These are phyloP conservation scores for Morpho deidamia DNA, from an alignment of 2,888 invertebrate species.

Conservation along the genomic window DNA sequence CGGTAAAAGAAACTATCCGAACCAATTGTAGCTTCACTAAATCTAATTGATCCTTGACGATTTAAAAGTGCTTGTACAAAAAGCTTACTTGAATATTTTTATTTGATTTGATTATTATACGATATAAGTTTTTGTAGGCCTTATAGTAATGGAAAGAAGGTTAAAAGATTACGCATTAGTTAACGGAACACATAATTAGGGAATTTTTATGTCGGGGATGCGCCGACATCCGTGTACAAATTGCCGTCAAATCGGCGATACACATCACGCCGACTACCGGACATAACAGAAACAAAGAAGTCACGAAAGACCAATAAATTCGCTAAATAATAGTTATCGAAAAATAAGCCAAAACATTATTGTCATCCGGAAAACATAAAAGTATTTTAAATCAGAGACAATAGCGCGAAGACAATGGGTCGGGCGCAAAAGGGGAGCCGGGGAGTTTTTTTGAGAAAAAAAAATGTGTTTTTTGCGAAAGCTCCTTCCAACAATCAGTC, in stretches of 20 bases:
- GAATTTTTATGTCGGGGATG: conserved; percentile 20
- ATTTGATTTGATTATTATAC: too few relatives aligned
- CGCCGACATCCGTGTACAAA: conserved; percentile 32
- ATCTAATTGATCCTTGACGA: too few relatives aligned
- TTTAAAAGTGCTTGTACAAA: too few relatives aligned
- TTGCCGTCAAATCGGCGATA: conserved; percentile 22
- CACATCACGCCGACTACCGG: conserved; percentile 26
- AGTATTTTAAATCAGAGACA: conserved; percentile 75
- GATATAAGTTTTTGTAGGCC: neutral
- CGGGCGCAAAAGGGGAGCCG: conserved; percentile 17
- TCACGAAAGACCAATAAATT: conserved; percentile 51
- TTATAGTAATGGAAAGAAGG: neutral
- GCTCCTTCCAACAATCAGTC: conserved; percentile 21
- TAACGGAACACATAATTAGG: conserved; percentile 24
- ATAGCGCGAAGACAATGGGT: conserved; percentile 71
- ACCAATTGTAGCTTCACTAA: too few relatives aligned
- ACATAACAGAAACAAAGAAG: conserved; percentile 13
- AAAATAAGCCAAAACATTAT: conserved; percentile 45
- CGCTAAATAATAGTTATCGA: conserved; percentile 73
- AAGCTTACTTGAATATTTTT: too few relatives aligned
- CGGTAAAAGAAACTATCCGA: too few relatives aligned
- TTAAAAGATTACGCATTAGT: conserved; percentile 6
- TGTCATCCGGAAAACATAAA: conserved; percentile 49
- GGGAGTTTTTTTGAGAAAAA: conserved; percentile 48
- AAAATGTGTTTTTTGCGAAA: conserved; percentile 44